Base-by-base conservation (phyloP, 2,888 invertebrate species). In the Drosophila greeni region DNA sequence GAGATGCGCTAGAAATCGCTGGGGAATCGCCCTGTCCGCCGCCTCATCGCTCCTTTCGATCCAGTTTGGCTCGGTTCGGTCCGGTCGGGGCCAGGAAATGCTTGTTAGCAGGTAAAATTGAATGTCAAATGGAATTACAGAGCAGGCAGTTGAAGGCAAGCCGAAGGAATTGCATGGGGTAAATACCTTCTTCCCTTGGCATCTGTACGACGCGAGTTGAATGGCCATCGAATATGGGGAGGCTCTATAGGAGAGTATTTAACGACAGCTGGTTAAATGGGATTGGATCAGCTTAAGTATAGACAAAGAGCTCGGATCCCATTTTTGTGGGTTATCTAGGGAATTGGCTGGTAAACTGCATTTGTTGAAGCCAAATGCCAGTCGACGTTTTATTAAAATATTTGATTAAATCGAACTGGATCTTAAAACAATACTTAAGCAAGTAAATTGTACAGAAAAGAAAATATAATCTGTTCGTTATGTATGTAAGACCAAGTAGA, bases 101-200 rank as follows among this genome's bases (percentile, higher is more conserved):
- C 42, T 66, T 48, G 82, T 82, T 82, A 76, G 82, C 82, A 82
- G 82, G 74, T 76, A 76, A 77, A 67, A 82, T 82, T 66, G 77
- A 70, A 73, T 82, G 82, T 77, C 77, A 72, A 72, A 74, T 66
- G 58, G 69, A 69, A 74, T 76, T 73, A 73, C 60, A 55, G 34
- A 45, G 62, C 37, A 29, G 52, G 42, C 59, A 52, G 61, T 58
- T 20, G 66, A 42, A 37, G 23, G 14, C 34, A 33, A 33, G 3
- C 24, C 33, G 4, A 31, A 34, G 54, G 36, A 39, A 40, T 37
- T 40, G 66, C 58, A 37, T 20, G 26, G 24, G 39, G 23, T 33
- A 18, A 34, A 58, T 42, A 20, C 23, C 58, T 20, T 18, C 18
- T 56, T 43, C 36, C 29, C 16, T 9, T 18, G 43, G 36, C 36